Evolutionary conservation across 2,113 vertebrate genomes (phyloP).

Genomic region (Esox niger): DNA sequence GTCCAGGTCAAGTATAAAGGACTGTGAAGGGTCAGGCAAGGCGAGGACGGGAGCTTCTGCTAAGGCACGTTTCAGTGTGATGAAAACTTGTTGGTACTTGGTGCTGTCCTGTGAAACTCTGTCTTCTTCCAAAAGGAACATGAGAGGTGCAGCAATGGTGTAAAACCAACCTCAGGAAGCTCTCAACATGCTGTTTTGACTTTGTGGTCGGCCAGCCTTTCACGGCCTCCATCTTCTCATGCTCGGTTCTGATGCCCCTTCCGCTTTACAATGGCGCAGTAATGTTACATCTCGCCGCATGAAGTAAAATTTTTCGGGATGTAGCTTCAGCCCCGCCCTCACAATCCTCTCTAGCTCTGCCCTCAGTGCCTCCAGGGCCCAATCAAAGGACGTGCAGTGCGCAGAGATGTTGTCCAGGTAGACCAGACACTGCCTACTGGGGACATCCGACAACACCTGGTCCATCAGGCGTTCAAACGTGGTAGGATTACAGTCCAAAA

Average conservation of each 20-base stretch:
- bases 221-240: background rate
- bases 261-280: background rate
- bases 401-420: conserved; percentile 15
- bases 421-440: background rate
- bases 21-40: background rate
- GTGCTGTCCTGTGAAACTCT: background rate
- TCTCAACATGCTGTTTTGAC: no score
- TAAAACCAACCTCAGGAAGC: background rate
- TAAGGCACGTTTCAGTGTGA: background rate
- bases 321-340: conserved; percentile 12
- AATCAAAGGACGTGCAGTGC: background rate
- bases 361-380: background rate
- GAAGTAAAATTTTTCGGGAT: conserved; percentile 17
- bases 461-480: conserved; percentile 4
- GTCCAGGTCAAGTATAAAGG: background rate
- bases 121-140: background rate
- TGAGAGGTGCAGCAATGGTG: background rate
- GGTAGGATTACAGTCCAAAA: no score
- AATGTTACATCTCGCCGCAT: conserved; percentile 4
- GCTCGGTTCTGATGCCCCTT: background rate
- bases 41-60: background rate
- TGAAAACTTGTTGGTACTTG: background rate
- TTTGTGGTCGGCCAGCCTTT: background rate
- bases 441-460: background rate
- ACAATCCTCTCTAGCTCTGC: background rate